phyloP scores from a whole-genome alignment of 2,888 invertebrate genomes.

The Vesta saturnalis region DNA sequence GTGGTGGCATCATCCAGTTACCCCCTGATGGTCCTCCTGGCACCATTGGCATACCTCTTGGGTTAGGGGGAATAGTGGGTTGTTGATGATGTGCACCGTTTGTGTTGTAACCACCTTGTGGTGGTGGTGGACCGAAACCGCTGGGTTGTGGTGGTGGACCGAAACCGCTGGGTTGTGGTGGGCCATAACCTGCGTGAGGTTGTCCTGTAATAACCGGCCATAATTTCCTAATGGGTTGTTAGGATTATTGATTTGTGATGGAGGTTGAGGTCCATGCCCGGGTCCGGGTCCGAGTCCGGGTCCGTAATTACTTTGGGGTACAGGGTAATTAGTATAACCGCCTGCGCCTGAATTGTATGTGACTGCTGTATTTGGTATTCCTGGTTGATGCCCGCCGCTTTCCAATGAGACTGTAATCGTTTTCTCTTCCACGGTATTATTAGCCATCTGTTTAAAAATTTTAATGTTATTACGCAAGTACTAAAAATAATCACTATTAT shows the following conservation, averaged over 20 bases:
- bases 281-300: too few species aligned
- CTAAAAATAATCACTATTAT: too few species aligned
- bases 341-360: too few species aligned
- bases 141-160: background rate
- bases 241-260: background rate
- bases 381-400: background rate
- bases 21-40: background rate
- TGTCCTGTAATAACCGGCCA: background rate
- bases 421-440: background rate
- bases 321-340: too few species aligned
- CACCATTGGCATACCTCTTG: background rate
- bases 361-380: too few species aligned
- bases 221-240: too few species aligned
- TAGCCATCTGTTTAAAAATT: background rate
- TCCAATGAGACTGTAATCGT: background rate
- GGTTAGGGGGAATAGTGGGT: constrained; percentile 49
- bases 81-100: background rate
- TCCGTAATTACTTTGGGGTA: too few species aligned
- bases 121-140: background rate
- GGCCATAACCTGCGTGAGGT: constrained; percentile 10
- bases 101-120: background rate
- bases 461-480: background rate
- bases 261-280: background rate
- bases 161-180: background rate
- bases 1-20: constrained; percentile 52